Evolutionary conservation across 2,888 invertebrate genomes (phyloP), one percentile per base, ranked within the genome.

Genomic region (Odontocerum albicorne): DNA sequence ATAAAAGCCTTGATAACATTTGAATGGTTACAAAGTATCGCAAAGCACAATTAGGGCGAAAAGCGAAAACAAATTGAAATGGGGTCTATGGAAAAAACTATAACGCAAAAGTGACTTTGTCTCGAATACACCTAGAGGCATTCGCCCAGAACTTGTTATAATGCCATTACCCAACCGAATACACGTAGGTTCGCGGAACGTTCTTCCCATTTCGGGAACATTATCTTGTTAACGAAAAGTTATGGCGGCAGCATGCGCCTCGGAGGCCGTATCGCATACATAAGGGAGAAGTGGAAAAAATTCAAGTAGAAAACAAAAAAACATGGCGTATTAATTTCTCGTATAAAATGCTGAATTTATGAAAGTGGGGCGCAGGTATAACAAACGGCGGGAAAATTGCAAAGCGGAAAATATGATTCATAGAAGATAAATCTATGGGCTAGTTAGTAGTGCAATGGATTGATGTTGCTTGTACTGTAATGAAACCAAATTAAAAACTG

Each of bases 211-310:
- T 35, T 46, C 35, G n/a, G 12, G 17, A 17, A 39, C 39, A 39
- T 39, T 39, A 19, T 17, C 39, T 39, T 19, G 39, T 39, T 46
- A 46, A 46, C 46, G 35, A 46, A 46, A 33, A 46, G 35, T 35
- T 46, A 46, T 46, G 15, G 35, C 21, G 35, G 46, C 21, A 46
- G 35, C 32, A 15, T 42, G 20, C 4, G 40, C 15, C 12, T 17
- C n/a, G 21, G 42, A 12, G 44, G 44, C 44, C 44, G 4, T 21
- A 32, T 19, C n/a, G 21, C 22, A 10, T 19, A 42, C 21, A 21
- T 42, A 42, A 15, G 44, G 44, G 12, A 44, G n/a, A 32, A 44
- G 44, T 31, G 44, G 32, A 19, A 32, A 44, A 31, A 32, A 32
- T 4, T 44, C n/a, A n/a, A n/a, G n/a, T n/a, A n/a, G n/a, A n/a